These are phyloP conservation scores for Apostichopus japonicus DNA, from an alignment of 35 echinoderm and acorn worm genomes.

Conservation along the genomic window DNA sequence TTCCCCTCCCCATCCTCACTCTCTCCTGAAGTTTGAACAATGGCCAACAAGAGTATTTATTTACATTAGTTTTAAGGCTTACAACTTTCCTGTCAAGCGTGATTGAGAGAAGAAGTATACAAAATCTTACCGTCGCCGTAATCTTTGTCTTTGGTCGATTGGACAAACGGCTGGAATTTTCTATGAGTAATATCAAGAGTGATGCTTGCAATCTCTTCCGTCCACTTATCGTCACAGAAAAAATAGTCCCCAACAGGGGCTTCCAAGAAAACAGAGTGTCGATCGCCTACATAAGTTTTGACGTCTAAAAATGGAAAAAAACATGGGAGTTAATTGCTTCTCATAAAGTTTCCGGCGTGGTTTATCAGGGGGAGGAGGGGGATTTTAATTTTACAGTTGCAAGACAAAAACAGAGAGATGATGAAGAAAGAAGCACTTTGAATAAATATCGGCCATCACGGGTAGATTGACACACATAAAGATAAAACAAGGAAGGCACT, in stretches of 20 bases:
- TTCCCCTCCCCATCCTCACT: no score
- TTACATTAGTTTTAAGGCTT: no score
- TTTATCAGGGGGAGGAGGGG: no score
- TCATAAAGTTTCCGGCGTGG: no score
- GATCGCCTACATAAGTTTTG: neutral
- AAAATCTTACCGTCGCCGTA: conserved; percentile 13
- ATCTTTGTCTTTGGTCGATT: neutral
- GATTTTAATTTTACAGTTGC: no score
- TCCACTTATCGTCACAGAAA: neutral
- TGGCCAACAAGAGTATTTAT: no score
- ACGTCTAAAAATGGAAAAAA: neutral
- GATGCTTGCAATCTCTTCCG: neutral
- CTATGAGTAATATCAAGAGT: neutral
- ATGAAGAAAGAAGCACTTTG: neutral
- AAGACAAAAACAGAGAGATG: no score
- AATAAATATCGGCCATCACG: neutral
- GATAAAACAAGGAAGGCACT: neutral
- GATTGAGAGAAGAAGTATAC: no score
- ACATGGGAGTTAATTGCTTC: neutral
- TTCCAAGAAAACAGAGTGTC: neutral
- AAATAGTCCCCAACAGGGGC: neutral
- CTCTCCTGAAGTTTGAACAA: no score
- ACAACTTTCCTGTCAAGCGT: no score
- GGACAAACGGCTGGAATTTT: conserved; percentile 2
- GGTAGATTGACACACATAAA: neutral